A percentile compares a stretch with the other conserved stretches of the same genome.
These are phyloP conservation scores for Melinaea marsaeus DNA, from an alignment of 2,888 invertebrate species.

Conservation along the genomic window DNA sequence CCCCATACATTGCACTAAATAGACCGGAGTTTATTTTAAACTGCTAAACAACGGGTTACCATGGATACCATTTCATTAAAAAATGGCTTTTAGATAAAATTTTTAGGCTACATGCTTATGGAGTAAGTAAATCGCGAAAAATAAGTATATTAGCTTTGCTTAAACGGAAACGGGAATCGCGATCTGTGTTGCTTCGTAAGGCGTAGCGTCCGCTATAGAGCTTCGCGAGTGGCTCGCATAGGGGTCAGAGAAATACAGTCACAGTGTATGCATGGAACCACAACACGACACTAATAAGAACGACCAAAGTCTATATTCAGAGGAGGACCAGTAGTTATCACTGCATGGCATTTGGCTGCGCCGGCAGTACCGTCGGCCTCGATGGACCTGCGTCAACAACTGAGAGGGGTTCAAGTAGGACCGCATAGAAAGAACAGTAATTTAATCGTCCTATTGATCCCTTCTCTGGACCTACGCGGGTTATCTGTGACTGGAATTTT, in stretches of 20 bases:
- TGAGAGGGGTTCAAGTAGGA: conserved; percentile 26
- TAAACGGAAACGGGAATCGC: conserved; percentile 29
- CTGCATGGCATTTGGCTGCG: conserved; percentile 57
- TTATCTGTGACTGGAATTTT: conserved; percentile 72
- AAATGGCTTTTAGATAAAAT: conserved; percentile 52
- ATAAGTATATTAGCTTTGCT: conserved; percentile 28
- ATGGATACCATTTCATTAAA: conserved; percentile 30
- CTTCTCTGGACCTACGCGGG: conserved; percentile 29
- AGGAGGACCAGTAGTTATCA: conserved; percentile 42
- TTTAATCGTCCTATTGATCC: conserved; percentile 23
- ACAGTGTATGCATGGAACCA: conserved; percentile 53
- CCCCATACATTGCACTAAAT: conserved; percentile 58
- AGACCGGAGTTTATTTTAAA: conserved; percentile 37
- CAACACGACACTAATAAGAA: conserved; percentile 26
- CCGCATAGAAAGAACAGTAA: conserved; percentile 5
- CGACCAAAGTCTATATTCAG: conserved; percentile 57
- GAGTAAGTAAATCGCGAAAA: conserved; percentile 14
- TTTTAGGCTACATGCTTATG: conserved; percentile 24
- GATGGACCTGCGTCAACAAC: conserved; percentile 20
- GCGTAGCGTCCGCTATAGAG: conserved; percentile 52
- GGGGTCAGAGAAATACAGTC: conserved; percentile 59
- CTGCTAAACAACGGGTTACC: conserved; percentile 29
- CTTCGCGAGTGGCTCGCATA: conserved; percentile 63
- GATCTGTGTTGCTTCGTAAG: conserved; percentile 63
- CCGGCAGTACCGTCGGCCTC: conserved; percentile 29